Evolutionary conservation across 2,113 vertebrate genomes (phyloP).

Genomic region (Oceanodroma tethys): DNA sequence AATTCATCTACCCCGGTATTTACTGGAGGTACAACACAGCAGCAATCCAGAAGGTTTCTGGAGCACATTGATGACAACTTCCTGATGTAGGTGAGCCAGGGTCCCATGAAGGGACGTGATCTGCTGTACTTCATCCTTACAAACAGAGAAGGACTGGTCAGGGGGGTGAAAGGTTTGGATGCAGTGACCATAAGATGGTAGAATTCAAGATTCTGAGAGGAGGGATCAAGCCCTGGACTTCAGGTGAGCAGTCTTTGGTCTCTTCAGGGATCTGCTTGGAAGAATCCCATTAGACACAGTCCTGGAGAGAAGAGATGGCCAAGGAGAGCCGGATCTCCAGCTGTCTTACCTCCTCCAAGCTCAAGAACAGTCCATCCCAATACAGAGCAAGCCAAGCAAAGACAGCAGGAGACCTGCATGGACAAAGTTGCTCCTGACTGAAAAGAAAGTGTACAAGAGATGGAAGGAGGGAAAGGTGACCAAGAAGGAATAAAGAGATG

Average conservation of each 20-base stretch:
- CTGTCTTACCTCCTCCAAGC: background rate
- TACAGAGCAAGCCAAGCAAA: background rate
- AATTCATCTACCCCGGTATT: background rate
- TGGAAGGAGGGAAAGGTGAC: background rate
- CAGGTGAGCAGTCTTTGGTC: background rate
- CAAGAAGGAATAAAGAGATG: background rate
- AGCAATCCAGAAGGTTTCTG: background rate
- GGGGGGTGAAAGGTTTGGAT: accelerated
- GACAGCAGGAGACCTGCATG: accelerated
- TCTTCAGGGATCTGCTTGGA: background rate
- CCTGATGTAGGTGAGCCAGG: background rate
- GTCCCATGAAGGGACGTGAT: accelerated
- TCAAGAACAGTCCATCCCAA: background rate
- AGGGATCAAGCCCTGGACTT: background rate
- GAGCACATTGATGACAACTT: background rate
- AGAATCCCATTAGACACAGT: background rate
- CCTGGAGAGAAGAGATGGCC: background rate
- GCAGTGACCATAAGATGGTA: background rate
- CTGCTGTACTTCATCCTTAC: background rate
- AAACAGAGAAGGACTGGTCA: background rate
- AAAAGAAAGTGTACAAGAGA: background rate
- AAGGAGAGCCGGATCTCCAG: background rate
- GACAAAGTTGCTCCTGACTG: background rate
- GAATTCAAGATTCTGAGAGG: background rate
- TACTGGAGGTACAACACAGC: background rate